Evolutionary conservation across 2,797 vertebrate species (phyloP).

Genomic region (Hemibagrus guttatus): DNA sequence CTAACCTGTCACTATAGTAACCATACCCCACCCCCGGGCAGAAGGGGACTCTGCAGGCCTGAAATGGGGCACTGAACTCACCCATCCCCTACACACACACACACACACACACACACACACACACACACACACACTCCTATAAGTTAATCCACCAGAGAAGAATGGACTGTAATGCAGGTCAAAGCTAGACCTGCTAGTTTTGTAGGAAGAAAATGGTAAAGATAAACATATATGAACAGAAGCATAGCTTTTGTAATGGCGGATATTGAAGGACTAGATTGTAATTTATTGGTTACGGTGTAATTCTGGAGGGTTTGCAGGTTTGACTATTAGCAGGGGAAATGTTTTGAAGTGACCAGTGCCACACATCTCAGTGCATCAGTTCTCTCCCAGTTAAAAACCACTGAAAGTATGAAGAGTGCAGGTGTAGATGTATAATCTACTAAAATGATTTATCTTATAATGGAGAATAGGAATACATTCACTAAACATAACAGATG

Average conservation of each 20-base stretch:
- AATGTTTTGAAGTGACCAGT: background rate
- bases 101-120: background rate
- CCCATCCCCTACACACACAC: slow-evolving; percentile 8
- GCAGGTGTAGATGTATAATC: background rate
- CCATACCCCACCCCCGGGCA: slow-evolving; percentile 76
- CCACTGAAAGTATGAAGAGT: too few relatives aligned
- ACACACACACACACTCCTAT: slow-evolving; percentile 64
- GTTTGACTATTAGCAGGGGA: background rate
- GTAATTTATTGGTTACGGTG: too few relatives aligned
- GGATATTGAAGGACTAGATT: background rate
- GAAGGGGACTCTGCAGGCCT: slow-evolving; percentile 74
- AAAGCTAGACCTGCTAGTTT: slow-evolving; percentile 62
- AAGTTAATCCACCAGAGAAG: slow-evolving; percentile 74
- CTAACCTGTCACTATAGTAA: slow-evolving; percentile 76
- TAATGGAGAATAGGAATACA: background rate
- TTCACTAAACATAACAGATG: background rate
- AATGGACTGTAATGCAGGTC: slow-evolving; percentile 73
- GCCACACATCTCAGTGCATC: background rate
- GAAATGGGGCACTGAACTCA: slow-evolving; percentile 65
- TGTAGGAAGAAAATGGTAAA: slow-evolving; percentile 44
- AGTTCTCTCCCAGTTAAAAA: too few relatives aligned
- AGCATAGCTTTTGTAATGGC: background rate
- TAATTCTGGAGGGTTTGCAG: background rate
- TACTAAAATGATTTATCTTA: background rate
- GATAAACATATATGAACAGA: background rate